These are phyloP conservation scores for Otolemur garnettii DNA, from an alignment of 2,113 vertebrate genomes.

Conservation along the genomic window DNA sequence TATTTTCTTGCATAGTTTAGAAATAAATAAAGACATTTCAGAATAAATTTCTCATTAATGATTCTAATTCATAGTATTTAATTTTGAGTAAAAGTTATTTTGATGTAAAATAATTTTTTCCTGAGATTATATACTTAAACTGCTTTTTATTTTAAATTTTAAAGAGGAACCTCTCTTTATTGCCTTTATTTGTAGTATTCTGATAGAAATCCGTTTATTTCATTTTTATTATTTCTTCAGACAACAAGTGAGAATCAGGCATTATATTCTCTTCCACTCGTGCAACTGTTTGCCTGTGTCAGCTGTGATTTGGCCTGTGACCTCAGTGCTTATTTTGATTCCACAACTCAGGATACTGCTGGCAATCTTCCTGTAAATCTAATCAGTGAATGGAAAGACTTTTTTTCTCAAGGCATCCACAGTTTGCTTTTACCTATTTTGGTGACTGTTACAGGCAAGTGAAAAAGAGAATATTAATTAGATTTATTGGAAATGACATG, in stretches of 20 bases:
- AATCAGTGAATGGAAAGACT: slow-evolving; percentile 94
- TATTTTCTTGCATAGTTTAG: slow-evolving; percentile 46
- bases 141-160: slow-evolving; percentile 22
- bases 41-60: slow-evolving; percentile 31
- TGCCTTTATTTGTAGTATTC: not conserved
- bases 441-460: slow-evolving; percentile 93
- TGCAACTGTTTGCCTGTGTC: slow-evolving; percentile 95
- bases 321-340: slow-evolving; percentile 92
- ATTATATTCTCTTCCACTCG: slow-evolving; percentile 90
- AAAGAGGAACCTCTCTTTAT: not conserved
- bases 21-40: slow-evolving; percentile 27
- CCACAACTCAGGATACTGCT: slow-evolving; percentile 82
- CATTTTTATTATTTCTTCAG: slow-evolving; percentile 83
- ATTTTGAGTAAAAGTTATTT: slow-evolving; percentile 30
- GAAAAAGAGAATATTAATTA: slow-evolving; percentile 3
- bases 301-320: slow-evolving; percentile 92
- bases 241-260: slow-evolving; percentile 90
- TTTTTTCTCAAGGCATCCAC: slow-evolving; percentile 96
- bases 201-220: slow-evolving; percentile 2
- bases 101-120: slow-evolving; percentile 39
- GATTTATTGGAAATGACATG: not conserved
- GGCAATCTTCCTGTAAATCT: slow-evolving; percentile 92
- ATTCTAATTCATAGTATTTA: slow-evolving; percentile 47
- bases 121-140: not conserved
- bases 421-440: slow-evolving; percentile 94